Conservation (phyloP, 2,888 invertebrate genomes). For the Hanleya hanleyi region DNA sequence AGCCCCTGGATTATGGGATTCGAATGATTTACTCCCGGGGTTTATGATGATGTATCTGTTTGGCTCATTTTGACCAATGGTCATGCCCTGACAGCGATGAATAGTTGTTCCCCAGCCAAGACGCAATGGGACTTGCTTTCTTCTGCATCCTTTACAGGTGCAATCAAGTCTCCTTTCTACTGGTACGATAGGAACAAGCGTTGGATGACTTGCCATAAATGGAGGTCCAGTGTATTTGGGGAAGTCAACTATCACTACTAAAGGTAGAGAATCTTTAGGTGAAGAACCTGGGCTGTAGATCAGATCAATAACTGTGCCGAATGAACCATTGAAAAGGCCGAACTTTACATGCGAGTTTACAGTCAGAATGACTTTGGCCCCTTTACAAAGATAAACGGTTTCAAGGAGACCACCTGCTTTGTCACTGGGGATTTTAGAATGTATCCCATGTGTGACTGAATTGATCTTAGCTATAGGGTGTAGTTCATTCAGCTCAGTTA, state of each 20-base stretch:
- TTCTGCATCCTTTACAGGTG: slow-evolving; percentile 28
- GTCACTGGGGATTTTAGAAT: slow-evolving; percentile 26
- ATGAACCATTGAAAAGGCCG: slow-evolving; percentile 41
- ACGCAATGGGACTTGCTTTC: slow-evolving; percentile 36
- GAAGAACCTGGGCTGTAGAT: slow-evolving; percentile 28
- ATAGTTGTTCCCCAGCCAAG: slow-evolving; percentile 44
- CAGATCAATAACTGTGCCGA: slow-evolving; percentile 35
- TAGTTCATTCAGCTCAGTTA: slow-evolving; percentile 20
- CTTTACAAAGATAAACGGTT: slow-evolving; percentile 26
- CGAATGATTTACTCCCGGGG: slow-evolving; percentile 34
- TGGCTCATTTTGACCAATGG: slow-evolving; percentile 38
- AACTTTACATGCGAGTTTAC: slow-evolving; percentile 31
- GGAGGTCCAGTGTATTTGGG: slow-evolving; percentile 40
- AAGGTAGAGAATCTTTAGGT: slow-evolving; percentile 31
- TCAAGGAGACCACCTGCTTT: slow-evolving; percentile 25
- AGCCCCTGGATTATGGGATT: slow-evolving; percentile 36
- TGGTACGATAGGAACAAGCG: slow-evolving; percentile 45
- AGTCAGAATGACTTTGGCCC: slow-evolving; percentile 37
- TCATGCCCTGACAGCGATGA: slow-evolving; percentile 47
- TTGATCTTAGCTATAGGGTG: slow-evolving; percentile 32
- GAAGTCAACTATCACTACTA: slow-evolving; percentile 43
- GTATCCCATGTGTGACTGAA: slow-evolving; percentile 20
- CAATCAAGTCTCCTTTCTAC: slow-evolving; percentile 37
- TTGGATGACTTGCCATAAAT: slow-evolving; percentile 26
- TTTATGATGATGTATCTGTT: slow-evolving; percentile 40